Evolutionary conservation across 2,797 vertebrate species (phyloP).

Genomic region (Lagothrix lagotricha): DNA sequence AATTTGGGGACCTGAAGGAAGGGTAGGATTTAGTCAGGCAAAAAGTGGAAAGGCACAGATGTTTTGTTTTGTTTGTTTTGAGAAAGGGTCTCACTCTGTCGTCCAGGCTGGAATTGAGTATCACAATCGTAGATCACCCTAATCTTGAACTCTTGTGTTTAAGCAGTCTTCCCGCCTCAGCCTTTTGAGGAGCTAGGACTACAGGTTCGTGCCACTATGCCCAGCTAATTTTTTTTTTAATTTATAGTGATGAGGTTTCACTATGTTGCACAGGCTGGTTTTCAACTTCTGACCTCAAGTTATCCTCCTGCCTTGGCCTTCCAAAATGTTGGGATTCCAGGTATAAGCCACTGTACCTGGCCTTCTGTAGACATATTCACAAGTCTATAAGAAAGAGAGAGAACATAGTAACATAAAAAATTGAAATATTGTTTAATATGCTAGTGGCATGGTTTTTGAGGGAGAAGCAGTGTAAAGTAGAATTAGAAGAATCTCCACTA

Average conservation of each 20-base stretch:
- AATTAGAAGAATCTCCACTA: not conserved
- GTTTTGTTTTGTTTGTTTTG: not conserved
- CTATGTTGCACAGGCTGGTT: not conserved
- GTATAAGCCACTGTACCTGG: not conserved
- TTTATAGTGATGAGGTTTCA: not conserved
- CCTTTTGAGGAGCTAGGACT: not conserved
- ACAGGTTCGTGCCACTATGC: not conserved
- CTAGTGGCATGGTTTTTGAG: not conserved
- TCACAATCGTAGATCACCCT: not conserved
- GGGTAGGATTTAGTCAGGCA: not conserved
- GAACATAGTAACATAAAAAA: not conserved
- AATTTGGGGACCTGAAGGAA: not conserved
- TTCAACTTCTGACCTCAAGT: not conserved
- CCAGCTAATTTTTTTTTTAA: not conserved
- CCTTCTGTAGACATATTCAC: not conserved
- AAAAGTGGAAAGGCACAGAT: not conserved
- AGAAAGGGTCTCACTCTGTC: not conserved
- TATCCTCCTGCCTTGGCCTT: not conserved
- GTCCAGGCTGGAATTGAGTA: not conserved
- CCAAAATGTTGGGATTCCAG: not conserved
- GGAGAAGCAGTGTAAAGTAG: not conserved
- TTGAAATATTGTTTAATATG: not conserved
- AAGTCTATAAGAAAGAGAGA: not conserved
- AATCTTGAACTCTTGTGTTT: not conserved
- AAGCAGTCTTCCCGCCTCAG: not conserved